These are phyloP conservation scores for Gambusia yucatana DNA, from an alignment of 2,797 vertebrate species.

Conservation along the genomic window DNA sequence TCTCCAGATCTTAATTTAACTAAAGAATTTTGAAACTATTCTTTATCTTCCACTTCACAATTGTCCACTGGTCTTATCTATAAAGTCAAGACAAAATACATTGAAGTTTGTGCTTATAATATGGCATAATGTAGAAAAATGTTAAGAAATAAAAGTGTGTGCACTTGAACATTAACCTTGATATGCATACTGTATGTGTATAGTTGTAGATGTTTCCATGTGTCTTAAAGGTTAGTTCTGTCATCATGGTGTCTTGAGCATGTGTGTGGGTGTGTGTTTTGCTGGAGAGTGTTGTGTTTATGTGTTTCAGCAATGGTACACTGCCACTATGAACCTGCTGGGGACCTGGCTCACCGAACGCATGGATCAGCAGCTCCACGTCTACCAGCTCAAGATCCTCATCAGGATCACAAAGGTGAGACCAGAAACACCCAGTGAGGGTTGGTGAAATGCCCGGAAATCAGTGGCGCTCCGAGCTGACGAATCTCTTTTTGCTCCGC, in stretches of 20 bases:
- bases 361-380: slow-evolving; percentile 99
- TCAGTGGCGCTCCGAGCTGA: neutral
- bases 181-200: slow-evolving; percentile 15
- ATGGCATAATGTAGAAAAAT: neutral
- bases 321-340: slow-evolving; percentile 97
- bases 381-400: slow-evolving; percentile 99
- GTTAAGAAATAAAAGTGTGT: neutral
- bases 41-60: neutral
- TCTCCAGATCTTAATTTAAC: neutral
- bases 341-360: slow-evolving; percentile 99
- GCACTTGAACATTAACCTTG: slow-evolving; percentile 11
- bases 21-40: neutral
- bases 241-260: slow-evolving; percentile 58
- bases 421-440: neutral
- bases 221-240: slow-evolving; percentile 36
- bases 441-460: neutral
- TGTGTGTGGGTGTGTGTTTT: slow-evolving; percentile 78
- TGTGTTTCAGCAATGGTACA: slow-evolving; percentile 99
- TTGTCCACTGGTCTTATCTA: neutral
- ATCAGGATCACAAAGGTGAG: slow-evolving; percentile 99
- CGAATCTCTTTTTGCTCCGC: slow-evolving; percentile 12
- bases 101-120: neutral
- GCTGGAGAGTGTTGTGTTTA: slow-evolving; percentile 91
- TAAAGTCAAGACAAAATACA: neutral
- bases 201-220: slow-evolving; percentile 25